Conservation (phyloP, 2,888 invertebrate genomes). For the Tetragonula carbonaria region DNA sequence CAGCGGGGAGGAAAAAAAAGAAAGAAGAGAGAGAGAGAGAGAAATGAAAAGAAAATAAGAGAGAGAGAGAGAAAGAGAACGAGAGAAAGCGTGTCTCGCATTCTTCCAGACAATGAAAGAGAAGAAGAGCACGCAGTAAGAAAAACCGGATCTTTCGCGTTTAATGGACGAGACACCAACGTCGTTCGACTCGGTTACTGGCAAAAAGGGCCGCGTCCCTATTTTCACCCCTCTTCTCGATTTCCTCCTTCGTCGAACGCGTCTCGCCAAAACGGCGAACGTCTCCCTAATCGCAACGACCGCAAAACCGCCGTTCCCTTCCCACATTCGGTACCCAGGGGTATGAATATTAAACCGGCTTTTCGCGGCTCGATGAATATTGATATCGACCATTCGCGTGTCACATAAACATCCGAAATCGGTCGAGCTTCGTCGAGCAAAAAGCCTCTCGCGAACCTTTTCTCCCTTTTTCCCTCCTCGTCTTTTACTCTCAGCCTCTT, state of each 20-base stretch:
- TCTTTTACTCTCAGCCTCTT: not conserved
- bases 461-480: not conserved
- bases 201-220: slow-evolving; percentile 24
- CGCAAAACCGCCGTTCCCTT: slow-evolving; percentile 52
- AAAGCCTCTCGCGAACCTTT: not conserved
- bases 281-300: slow-evolving; percentile 57
- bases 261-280: slow-evolving; percentile 17
- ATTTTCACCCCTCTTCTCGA: slow-evolving; percentile 3
- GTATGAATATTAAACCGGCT: slow-evolving; percentile 67
- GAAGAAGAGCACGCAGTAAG: slow-evolving; percentile 13
- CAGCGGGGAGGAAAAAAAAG: not conserved
- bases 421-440: not conserved
- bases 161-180: slow-evolving; percentile 41
- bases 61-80: not conserved
- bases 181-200: slow-evolving; percentile 15
- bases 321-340: slow-evolving; percentile 28
- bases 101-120: slow-evolving; percentile 41
- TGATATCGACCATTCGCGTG: slow-evolving; percentile 53
- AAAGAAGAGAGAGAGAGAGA: not conserved
- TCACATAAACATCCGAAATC: slow-evolving; percentile 60
- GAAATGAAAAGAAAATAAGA: not conserved
- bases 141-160: slow-evolving; percentile 11
- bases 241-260: slow-evolving; percentile 23
- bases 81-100: not conserved
- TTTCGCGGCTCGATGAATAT: slow-evolving; percentile 64